A percentile compares a stretch with the other conserved stretches of the same genome.
These are phyloP conservation scores for Todiramphus saurophagus DNA, from an alignment of 2,113 vertebrate species.

Conservation along the genomic window DNA sequence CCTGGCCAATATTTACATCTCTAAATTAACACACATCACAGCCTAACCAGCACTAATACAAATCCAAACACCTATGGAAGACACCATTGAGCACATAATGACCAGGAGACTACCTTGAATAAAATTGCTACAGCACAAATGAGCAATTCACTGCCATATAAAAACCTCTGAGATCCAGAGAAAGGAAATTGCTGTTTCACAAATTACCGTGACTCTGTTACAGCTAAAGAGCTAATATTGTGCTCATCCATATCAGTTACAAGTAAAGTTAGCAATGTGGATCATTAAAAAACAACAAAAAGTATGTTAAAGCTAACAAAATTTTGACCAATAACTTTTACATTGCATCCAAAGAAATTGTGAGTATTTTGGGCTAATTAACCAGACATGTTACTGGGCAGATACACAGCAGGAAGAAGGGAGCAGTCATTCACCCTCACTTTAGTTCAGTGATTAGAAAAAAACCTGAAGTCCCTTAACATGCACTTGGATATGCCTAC, in stretches of 20 bases:
- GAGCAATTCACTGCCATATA: conserved; percentile 3
- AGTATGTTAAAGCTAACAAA: background rate
- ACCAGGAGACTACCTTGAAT: background rate
- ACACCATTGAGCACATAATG: conserved; percentile 21
- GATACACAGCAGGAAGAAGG: background rate
- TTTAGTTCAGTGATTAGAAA: background rate
- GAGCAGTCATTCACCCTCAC: background rate
- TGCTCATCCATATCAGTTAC: background rate
- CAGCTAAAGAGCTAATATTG: background rate
- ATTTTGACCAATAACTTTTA: background rate
- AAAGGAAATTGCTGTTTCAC: background rate
- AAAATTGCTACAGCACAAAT: conserved; percentile 9
- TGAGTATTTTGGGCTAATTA: background rate
- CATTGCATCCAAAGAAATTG: background rate
- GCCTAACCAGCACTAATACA: conserved; percentile 4
- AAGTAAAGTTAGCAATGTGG: background rate
- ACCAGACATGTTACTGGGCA: background rate
- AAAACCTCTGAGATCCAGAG: conserved; percentile 24
- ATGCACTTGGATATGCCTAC: background rate
- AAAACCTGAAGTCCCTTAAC: background rate
- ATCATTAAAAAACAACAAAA: background rate
- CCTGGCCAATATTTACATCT: conserved; percentile 12
- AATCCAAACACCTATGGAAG: conserved; percentile 29
- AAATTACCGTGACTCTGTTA: conserved; percentile 2
- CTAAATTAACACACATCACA: conserved; percentile 33